Evolutionary conservation across 2,888 invertebrate genomes (phyloP).

Genomic region (Sminthurides aquaticus): DNA sequence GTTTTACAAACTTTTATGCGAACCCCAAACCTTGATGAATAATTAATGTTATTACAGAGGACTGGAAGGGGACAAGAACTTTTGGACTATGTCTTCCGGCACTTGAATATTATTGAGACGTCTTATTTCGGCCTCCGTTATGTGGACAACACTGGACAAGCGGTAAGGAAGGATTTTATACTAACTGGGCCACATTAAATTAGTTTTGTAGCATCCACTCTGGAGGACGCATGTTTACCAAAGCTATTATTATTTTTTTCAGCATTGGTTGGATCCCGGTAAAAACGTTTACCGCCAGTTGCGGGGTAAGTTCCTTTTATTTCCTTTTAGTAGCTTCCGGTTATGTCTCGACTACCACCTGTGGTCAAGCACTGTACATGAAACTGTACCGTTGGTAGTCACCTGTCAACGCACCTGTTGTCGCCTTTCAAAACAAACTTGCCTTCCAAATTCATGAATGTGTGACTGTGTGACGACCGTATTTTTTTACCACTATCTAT

Average conservation of each 20-base stretch:
- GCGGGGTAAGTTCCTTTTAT: constrained; percentile 58
- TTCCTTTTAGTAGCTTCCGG: no score
- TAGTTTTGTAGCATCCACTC: background rate
- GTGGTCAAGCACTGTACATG: no score
- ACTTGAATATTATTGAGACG: constrained; percentile 88
- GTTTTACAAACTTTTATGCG: no score
- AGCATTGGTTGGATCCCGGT: constrained; percentile 92
- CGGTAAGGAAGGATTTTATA: constrained; percentile 57
- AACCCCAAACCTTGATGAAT: no score
- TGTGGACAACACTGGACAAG: constrained; percentile 85
- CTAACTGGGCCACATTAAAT: background rate
- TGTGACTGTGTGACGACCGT: no score
- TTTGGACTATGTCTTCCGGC: constrained; percentile 83
- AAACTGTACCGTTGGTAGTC: no score
- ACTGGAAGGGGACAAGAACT: constrained; percentile 82
- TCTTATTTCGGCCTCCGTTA: constrained; percentile 93
- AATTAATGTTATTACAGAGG: no score
- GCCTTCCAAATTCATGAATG: no score
- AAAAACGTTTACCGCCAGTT: constrained; percentile 83
- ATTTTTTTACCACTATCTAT: background rate
- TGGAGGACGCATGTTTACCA: background rate
- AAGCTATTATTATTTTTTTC: constrained; percentile 45
- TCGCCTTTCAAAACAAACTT: no score
- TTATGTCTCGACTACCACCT: no score
- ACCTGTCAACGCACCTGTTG: no score